Evolutionary conservation across 2,113 vertebrate genomes (phyloP).

Genomic region (Tringa solitaria): DNA sequence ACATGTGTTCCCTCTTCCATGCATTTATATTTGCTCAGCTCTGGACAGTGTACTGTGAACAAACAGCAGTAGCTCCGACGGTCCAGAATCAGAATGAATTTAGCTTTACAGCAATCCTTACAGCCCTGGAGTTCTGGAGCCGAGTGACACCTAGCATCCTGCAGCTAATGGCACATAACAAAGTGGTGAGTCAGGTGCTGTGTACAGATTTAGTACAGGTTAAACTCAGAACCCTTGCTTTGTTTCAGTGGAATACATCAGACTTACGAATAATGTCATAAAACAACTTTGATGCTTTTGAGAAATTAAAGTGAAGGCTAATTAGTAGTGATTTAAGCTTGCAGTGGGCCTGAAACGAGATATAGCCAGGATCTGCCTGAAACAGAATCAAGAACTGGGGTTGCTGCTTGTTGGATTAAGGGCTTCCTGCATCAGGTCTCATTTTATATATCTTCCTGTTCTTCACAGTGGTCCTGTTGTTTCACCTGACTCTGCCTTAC

Average conservation of each 20-base stretch:
- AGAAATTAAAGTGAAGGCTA: neutral
- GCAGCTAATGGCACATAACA: conserved; percentile 98
- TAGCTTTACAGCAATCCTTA: conserved; percentile 92
- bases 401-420: neutral
- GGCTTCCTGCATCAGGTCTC: neutral
- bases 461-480: neutral
- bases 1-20: conserved; percentile 99
- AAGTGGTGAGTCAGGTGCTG: conserved; percentile 85
- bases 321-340: neutral
- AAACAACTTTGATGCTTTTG: neutral
- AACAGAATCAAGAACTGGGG: neutral
- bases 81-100: conserved; percentile 94
- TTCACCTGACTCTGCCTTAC: neutral
- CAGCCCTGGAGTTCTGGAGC: conserved; percentile 98
- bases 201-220: neutral
- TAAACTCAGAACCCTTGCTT: neutral
- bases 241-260: neutral
- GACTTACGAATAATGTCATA: neutral
- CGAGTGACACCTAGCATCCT: conserved; percentile 96
- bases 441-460: neutral
- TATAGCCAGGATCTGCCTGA: neutral
- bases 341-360: neutral
- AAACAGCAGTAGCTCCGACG: conserved; percentile 86
- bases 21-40: conserved; percentile 99
- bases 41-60: conserved; percentile 99